phyloP scores from a whole-genome alignment of 2,113 vertebrate genomes.

The Osmerus eperlanus region DNA sequence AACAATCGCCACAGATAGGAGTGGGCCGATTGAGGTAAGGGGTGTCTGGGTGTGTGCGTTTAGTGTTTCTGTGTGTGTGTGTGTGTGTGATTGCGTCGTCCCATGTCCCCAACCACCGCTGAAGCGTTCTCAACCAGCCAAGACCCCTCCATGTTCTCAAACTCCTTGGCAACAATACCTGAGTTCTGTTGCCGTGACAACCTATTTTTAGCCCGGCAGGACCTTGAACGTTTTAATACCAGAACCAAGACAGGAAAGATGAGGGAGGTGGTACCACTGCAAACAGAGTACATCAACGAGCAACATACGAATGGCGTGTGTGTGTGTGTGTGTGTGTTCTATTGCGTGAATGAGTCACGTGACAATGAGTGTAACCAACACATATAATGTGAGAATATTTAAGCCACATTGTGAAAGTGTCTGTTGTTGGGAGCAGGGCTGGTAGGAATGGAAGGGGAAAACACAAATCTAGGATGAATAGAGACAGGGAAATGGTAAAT shows the following conservation, averaged over 20 bases:
- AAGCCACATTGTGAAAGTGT: neutral
- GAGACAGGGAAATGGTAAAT: constrained; percentile 7
- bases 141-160: constrained; percentile 48
- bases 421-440: neutral
- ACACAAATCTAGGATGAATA: neutral
- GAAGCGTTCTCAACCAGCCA: constrained; percentile 39
- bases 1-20: constrained; percentile 23
- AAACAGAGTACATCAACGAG: too few relatives aligned
- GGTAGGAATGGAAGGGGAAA: neutral
- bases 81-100: constrained; percentile 21
- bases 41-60: constrained; percentile 27
- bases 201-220: constrained; percentile 56
- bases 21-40: neutral
- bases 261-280: constrained; percentile 2
- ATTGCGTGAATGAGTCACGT: too few relatives aligned
- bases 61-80: constrained; percentile 17
- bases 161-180: constrained; percentile 56
- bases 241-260: constrained; percentile 47
- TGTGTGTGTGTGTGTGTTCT: too few relatives aligned
- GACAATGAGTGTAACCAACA: too few relatives aligned
- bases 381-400: too few relatives aligned
- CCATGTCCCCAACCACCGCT: constrained; percentile 4
- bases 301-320: too few relatives aligned
- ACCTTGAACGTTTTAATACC: constrained; percentile 47
- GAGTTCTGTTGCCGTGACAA: constrained; percentile 69